Evolutionary conservation across 2,113 vertebrate genomes (phyloP).

Genomic region (Haplochromis burtoni): DNA sequence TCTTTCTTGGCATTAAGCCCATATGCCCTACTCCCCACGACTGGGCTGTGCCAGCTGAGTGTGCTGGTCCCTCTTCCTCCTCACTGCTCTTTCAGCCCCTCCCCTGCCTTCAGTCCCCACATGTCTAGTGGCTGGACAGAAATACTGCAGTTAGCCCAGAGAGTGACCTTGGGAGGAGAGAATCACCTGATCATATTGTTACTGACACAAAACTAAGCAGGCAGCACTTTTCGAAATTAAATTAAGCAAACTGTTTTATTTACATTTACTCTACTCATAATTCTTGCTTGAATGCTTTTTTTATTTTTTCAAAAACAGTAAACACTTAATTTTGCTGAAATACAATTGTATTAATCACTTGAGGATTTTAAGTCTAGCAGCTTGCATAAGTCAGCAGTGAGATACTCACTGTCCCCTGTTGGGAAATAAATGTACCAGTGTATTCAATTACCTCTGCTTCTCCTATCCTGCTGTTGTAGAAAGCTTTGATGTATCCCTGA

Average conservation of each 20-base stretch:
- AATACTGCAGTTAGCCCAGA: not conserved
- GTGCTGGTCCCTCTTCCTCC: constrained; percentile 37
- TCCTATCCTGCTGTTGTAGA: constrained; percentile 12
- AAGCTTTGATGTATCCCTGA: constrained; percentile 46
- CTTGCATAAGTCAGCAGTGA: constrained; percentile 3
- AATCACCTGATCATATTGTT: not conserved
- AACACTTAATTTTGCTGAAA: constrained; percentile 3
- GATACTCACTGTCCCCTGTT: constrained; percentile 30
- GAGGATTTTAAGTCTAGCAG: not conserved
- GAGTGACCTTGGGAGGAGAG: constrained; percentile 35
- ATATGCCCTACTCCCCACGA: constrained; percentile 52
- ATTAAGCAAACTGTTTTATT: not conserved
- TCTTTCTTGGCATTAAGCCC: constrained; percentile 62
- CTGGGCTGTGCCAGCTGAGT: constrained; percentile 57
- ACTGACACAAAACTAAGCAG: not conserved
- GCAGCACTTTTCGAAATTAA: not conserved
- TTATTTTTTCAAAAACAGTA: constrained; percentile 15
- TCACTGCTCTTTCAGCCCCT: not conserved
- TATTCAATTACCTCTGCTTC: constrained; percentile 50
- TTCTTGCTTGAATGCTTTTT: not conserved
- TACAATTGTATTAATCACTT: not conserved
- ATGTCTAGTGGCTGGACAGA: constrained; percentile 5
- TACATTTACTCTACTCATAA: not conserved
- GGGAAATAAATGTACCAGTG: constrained; percentile 43
- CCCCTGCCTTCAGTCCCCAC: not conserved